Evolutionary conservation across 1,140 invertebrate genomes (phyloP).

Genomic region (Diplogasteroides magnus): DNA sequence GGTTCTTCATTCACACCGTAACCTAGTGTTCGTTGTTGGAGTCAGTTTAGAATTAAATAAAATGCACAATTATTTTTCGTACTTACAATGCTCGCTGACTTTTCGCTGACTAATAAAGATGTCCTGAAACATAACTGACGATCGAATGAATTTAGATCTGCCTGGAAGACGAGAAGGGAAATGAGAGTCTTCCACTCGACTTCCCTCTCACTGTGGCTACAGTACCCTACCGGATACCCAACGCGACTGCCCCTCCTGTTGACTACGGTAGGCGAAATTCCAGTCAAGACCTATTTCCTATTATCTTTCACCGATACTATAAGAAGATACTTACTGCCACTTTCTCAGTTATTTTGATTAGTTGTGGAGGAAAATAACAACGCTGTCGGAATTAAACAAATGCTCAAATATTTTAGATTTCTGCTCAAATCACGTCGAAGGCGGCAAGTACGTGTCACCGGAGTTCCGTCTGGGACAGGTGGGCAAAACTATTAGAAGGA

Average conservation of each 20-base stretch:
- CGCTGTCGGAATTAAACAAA: too few species aligned
- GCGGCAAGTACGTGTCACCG: conserved; percentile 73
- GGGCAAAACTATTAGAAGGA: too few species aligned
- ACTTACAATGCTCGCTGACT: neutral
- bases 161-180: conserved; percentile 66
- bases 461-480: conserved; percentile 72
- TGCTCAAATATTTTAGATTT: conserved; percentile 34
- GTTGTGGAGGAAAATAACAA: neutral
- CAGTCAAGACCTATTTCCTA: neutral
- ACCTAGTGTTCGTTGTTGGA: too few species aligned
- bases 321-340: too few species aligned
- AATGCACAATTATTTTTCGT: neutral
- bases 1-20: conserved; percentile 57
- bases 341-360: too few species aligned
- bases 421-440: conserved; percentile 66
- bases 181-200: conserved; percentile 70
- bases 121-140: neutral
- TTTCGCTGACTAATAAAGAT: neutral
- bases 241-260: conserved; percentile 65
- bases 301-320: too few species aligned
- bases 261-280: conserved; percentile 65
- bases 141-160: conserved; percentile 18
- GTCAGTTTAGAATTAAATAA: conserved; percentile 1
- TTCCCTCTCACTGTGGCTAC: conserved; percentile 78
- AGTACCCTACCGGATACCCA: conserved; percentile 72